Percentiles rank a stretch among this genome's conserved stretches.
phyloP scores from a whole-genome alignment of 1,140 invertebrate genomes.

The Bombus confusus region DNA sequence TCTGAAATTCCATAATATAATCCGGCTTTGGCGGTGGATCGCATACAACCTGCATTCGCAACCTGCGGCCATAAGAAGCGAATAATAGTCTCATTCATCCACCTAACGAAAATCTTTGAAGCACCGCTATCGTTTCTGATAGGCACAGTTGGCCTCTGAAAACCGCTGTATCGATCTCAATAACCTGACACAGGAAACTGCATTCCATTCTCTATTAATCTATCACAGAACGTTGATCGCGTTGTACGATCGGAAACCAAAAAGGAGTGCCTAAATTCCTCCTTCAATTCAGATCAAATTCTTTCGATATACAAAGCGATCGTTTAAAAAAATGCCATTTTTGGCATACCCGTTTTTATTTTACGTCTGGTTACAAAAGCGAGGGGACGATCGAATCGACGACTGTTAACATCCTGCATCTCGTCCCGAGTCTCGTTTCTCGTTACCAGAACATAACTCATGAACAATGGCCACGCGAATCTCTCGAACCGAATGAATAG shows the following conservation, averaged over 20 bases:
- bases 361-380: not conserved
- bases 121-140: conserved; percentile 51
- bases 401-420: conserved; percentile 55
- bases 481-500: conserved; percentile 64
- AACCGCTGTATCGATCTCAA: conserved; percentile 66
- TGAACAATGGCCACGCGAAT: conserved; percentile 62
- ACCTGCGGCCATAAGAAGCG: conserved; percentile 66
- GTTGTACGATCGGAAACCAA: not conserved
- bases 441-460: conserved; percentile 69
- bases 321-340: not conserved
- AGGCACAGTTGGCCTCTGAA: conserved; percentile 43
- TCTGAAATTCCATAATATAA: conserved; percentile 68
- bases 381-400: conserved; percentile 49
- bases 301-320: too few relatives aligned
- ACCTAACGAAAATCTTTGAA: conserved; percentile 65
- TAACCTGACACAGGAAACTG: conserved; percentile 55
- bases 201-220: conserved; percentile 62
- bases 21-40: conserved; percentile 66
- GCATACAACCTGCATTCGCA: conserved; percentile 41
- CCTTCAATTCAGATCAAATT: too few relatives aligned
- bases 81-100: conserved; percentile 73
- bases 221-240: conserved; percentile 7
- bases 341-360: not conserved
- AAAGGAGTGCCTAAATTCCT: not conserved
- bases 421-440: conserved; percentile 57